These are phyloP conservation scores for Potamarius usumacintae DNA, from an alignment of 2,113 vertebrate genomes.

Conservation along the genomic window DNA sequence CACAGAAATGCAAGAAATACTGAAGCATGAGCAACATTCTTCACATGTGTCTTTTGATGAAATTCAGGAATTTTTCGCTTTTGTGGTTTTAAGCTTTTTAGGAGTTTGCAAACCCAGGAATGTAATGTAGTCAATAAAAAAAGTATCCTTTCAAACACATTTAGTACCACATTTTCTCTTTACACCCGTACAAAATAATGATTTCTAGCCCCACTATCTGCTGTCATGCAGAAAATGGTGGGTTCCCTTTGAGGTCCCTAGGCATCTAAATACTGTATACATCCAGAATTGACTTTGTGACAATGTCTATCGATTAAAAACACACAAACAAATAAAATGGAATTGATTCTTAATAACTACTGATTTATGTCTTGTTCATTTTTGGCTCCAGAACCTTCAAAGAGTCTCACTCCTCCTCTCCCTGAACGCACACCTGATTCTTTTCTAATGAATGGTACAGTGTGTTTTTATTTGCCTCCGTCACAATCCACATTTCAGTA, in stretches of 20 bases:
- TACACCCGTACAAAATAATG: neutral
- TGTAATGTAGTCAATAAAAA: neutral
- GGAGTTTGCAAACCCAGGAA: neutral
- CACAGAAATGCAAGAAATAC: neutral
- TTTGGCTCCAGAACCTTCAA: slow-evolving; percentile 49
- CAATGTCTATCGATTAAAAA: neutral
- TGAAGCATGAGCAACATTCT: neutral
- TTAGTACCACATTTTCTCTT: neutral
- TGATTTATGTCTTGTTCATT: neutral
- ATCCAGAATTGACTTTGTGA: neutral
- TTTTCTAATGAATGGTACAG: slow-evolving; percentile 20
- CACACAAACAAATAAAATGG: neutral
- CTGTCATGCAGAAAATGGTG: too few relatives aligned
- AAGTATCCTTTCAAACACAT: neutral
- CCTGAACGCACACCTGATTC: neutral
- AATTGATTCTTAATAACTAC: neutral
- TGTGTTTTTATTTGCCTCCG: neutral
- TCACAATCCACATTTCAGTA: neutral
- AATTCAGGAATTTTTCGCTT: neutral
- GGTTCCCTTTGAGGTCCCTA: too few relatives aligned
- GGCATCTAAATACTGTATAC: too few relatives aligned
- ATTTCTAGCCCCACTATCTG: neutral
- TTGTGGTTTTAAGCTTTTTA: too few relatives aligned
- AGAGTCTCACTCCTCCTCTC: slow-evolving; percentile 63
- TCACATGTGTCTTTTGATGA: neutral